phyloP scores from a whole-genome alignment of 2,888 invertebrate species.

The Epistrophella euchroma region DNA sequence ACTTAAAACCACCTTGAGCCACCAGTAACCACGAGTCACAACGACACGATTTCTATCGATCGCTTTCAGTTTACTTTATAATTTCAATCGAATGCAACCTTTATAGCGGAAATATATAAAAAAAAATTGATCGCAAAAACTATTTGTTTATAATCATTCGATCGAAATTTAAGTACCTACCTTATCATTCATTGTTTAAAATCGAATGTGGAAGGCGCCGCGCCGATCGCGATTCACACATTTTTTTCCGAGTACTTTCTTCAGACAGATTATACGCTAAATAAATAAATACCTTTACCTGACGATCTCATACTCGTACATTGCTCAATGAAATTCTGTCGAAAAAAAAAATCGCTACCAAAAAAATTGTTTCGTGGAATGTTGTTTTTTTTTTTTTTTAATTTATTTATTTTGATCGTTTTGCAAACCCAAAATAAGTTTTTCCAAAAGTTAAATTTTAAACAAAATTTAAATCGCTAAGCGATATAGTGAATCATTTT shows the following conservation, averaged over 20 bases:
- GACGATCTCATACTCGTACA: not conserved
- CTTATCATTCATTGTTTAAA: constrained; percentile 41
- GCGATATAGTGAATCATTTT: constrained; percentile 44
- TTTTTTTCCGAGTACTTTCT: constrained; percentile 1
- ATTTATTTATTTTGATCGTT: not conserved
- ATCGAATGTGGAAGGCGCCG: constrained; percentile 43
- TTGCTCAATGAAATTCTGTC: constrained; percentile 25
- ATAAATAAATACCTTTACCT: constrained; percentile 46
- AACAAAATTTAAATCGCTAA: constrained; percentile 23
- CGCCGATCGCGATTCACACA: constrained; percentile 10
- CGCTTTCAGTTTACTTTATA: constrained; percentile 69
- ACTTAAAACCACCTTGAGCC: constrained; percentile 62
- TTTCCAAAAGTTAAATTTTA: constrained; percentile 18
- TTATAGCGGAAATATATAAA: constrained; percentile 23
- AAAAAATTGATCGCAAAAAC: constrained; percentile 39
- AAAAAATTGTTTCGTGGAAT: constrained; percentile 33
- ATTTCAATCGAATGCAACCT: constrained; percentile 64
- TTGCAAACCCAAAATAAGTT: constrained; percentile 14
- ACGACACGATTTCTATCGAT: constrained; percentile 60
- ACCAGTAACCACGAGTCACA: constrained; percentile 57
- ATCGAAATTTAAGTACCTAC: constrained; percentile 14
- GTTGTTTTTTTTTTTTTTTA: not conserved
- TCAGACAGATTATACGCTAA: constrained; percentile 41
- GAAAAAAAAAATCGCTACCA: constrained; percentile 6
- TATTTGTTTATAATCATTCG: constrained; percentile 62